Evolutionary conservation across 2,888 invertebrate species (phyloP), one percentile per base, ranked within the genome.

Genomic region (Apocheima hispidaria): DNA sequence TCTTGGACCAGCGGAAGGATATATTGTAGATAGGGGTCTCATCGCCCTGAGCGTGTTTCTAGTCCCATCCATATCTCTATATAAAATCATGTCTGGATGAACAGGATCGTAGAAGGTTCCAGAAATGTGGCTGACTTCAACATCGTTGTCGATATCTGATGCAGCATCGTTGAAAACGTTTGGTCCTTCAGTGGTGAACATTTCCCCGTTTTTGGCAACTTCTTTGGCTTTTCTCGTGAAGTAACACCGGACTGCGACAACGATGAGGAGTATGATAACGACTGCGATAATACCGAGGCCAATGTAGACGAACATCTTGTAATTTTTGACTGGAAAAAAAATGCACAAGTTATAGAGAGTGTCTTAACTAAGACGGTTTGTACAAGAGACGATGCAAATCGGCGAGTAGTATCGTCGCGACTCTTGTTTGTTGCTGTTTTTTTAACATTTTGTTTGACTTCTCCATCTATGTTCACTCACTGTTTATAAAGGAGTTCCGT

Each of bases 81-180:
- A 92, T 0, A 92, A 69, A 38, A 92, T 91, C 92, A 92, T 91
- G 56, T 92, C 92, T 43, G 92, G 92, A 72, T 92, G 92, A 0
- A 84, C 74, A 1, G 90, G 90, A 65, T 92, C 92, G 60, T 90
- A 89, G 75, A 92, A 92, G 0, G 88, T 87, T 69, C 92, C 92
- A 68, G 92, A 92, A 60, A 92, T 90, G 58, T 92, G 92, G 64
- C 88, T 87, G 0, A 92, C 82, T 21, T 90, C 91, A 5, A 83
- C 83, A 52, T 92, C 92, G 48, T 90, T 90, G 58, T 92, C 92
- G 12, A 92, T 82, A 63, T 92, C 92, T 28, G 92, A 92, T 14
- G 83, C 81, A 0, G 83, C 83, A 53, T 92, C 92, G 59, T 80
- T 89, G 69, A 92, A 92, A 5, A 92, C 85, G 58, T 92, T 92